Conservation (phyloP, 2,888 invertebrate species). For the Choristoneura rosaceana region DNA sequence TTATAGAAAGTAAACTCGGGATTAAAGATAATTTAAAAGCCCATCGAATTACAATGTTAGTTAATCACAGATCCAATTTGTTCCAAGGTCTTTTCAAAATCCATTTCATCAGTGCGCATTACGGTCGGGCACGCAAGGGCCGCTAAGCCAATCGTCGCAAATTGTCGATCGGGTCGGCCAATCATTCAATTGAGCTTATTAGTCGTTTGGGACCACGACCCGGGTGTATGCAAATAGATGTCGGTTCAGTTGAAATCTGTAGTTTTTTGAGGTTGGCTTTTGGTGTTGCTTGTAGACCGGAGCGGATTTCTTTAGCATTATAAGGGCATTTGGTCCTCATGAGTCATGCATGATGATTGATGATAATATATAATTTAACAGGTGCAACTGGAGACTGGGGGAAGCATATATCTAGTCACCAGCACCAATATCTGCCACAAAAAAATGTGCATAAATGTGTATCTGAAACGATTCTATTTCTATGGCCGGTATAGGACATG, state of each 20-base stretch:
- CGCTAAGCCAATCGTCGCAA: conserved; percentile 29
- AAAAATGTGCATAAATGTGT: too few relatives aligned
- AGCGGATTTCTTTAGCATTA: background rate
- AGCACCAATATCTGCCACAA: too few relatives aligned
- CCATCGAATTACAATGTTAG: background rate
- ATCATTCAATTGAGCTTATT: conserved; percentile 65
- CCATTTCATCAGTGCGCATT: conserved; percentile 24
- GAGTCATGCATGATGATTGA: too few relatives aligned
- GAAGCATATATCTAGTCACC: too few relatives aligned
- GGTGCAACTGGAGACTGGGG: too few relatives aligned
- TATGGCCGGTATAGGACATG: too few relatives aligned
- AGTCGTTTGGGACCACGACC: conserved; percentile 12
- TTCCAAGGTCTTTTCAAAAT: conserved; percentile 12
- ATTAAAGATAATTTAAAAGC: background rate
- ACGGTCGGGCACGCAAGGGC: conserved; percentile 42
- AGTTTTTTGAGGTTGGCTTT: background rate
- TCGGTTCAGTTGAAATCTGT: conserved; percentile 7
- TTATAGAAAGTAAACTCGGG: background rate
- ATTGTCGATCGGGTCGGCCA: conserved; percentile 41
- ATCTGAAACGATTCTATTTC: too few relatives aligned
- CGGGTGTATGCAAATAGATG: conserved; percentile 13
- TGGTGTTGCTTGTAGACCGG: background rate
- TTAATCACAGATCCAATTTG: conserved; percentile 7
- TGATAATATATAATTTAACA: too few relatives aligned
- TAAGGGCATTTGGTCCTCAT: too few relatives aligned